phyloP scores from a whole-genome alignment of 2,888 invertebrate species.

The Caenorhabditis doughertyi region DNA sequence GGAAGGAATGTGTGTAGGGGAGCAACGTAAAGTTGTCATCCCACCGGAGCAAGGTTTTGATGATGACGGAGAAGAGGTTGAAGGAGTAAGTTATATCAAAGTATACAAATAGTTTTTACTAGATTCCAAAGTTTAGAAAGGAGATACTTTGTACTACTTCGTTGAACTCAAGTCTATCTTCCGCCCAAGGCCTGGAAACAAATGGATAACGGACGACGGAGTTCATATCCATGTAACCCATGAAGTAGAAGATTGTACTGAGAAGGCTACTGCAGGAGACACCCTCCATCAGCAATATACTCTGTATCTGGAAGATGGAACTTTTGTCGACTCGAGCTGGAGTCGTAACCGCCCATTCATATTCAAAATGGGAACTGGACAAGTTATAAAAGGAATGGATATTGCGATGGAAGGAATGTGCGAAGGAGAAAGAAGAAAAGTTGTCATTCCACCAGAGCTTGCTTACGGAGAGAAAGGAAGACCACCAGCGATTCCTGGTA shows the following conservation, averaged over 20 bases:
- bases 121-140: constrained; percentile 62
- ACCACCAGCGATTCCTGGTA: constrained; percentile 77
- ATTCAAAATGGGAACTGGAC: constrained; percentile 77
- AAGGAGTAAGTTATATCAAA: constrained; percentile 46
- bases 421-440: constrained; percentile 79
- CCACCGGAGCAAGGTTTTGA: constrained; percentile 80
- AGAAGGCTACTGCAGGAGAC: constrained; percentile 76
- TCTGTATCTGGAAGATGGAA: constrained; percentile 80
- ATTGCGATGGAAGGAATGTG: constrained; percentile 82
- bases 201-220: constrained; percentile 80
- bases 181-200: constrained; percentile 81
- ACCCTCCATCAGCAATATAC: constrained; percentile 82
- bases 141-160: constrained; percentile 81
- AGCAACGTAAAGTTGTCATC: constrained; percentile 79
- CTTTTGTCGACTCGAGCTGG: constrained; percentile 80
- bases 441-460: constrained; percentile 80
- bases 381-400: constrained; percentile 80
- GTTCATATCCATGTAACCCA: constrained; percentile 80
- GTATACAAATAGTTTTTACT: background rate
- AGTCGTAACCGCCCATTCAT: constrained; percentile 80
- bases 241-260: constrained; percentile 77
- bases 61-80: constrained; percentile 75
- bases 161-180: constrained; percentile 82
- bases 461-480: constrained; percentile 81
- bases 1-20: constrained; percentile 80